Conservation (phyloP, 2,113 vertebrate genomes). For the Tragelaphus strepsiceros region DNA sequence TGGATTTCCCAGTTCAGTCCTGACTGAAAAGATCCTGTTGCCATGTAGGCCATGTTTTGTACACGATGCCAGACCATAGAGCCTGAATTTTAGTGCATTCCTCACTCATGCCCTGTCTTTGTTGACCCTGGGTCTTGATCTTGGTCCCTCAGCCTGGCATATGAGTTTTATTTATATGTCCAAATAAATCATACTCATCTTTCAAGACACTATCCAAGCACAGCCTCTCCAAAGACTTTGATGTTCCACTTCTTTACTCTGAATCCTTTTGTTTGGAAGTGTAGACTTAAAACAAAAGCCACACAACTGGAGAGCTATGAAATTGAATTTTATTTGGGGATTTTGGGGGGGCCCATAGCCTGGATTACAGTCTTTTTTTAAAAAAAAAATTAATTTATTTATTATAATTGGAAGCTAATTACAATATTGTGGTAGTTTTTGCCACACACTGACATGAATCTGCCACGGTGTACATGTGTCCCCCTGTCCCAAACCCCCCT, state of each 20-base stretch:
- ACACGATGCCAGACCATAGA: fast-evolving
- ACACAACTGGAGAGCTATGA: neutral
- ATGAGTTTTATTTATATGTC: neutral
- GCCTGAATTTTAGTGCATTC: neutral
- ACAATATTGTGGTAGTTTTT: neutral
- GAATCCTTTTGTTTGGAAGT: neutral
- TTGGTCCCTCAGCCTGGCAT: neutral
- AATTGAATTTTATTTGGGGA: neutral
- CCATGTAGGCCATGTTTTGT: neutral
- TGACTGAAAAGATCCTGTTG: neutral
- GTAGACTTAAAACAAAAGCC: neutral
- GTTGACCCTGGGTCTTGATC: neutral
- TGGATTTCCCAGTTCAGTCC: neutral
- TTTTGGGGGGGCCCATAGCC: neutral
- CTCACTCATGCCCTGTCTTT: neutral
- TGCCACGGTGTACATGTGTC: neutral
- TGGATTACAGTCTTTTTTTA: neutral
- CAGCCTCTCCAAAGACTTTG: neutral
- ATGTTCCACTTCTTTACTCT: neutral
- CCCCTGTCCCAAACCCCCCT: neutral
- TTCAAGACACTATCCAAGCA: no score
- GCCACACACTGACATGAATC: neutral
- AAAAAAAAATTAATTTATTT: neutral
- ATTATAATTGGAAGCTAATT: neutral
- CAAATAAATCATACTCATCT: neutral